These are phyloP conservation scores for Zeugodacus cucurbitae DNA, from an alignment of 1,140 invertebrate species.

Conservation along the genomic window DNA sequence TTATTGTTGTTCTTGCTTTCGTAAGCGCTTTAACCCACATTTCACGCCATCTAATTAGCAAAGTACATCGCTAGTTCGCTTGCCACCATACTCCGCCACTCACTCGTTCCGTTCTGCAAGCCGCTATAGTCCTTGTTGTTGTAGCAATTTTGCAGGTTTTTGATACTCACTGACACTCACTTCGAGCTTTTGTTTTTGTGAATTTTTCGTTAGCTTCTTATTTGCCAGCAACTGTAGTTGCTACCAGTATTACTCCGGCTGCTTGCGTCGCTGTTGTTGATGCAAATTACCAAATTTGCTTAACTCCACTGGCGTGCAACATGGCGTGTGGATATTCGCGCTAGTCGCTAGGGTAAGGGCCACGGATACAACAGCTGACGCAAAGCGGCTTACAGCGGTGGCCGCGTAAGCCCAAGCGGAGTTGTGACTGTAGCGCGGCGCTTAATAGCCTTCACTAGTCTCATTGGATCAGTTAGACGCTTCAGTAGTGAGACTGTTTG, in stretches of 20 bases:
- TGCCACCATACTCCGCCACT: not conserved
- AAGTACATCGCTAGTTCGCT: slow-evolving; percentile 46
- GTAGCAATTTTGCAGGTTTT: not conserved
- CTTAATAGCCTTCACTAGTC: not conserved
- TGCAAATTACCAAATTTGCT: slow-evolving; percentile 26
- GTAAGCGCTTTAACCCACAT: slow-evolving; percentile 56
- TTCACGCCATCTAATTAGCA: slow-evolving; percentile 61
- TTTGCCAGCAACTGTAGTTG: not conserved
- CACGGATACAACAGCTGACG: not conserved
- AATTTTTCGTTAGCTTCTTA: not conserved
- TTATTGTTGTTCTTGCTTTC: not conserved
- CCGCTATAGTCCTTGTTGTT: not conserved
- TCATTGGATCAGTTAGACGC: not conserved
- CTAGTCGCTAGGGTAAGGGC: not conserved
- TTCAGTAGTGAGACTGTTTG: not conserved
- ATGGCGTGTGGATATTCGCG: not conserved
- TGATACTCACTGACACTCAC: not conserved
- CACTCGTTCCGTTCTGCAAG: not conserved
- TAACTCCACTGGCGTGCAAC: not conserved
- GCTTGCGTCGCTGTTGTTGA: not conserved
- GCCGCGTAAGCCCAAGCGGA: not conserved
- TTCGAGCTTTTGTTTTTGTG: not conserved
- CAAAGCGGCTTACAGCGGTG: not conserved
- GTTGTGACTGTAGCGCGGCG: not conserved
- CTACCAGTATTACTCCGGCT: slow-evolving; percentile 11